These are phyloP conservation scores for Pygoscelis adeliae DNA, from an alignment of 2,113 vertebrate species.

Conservation along the genomic window DNA sequence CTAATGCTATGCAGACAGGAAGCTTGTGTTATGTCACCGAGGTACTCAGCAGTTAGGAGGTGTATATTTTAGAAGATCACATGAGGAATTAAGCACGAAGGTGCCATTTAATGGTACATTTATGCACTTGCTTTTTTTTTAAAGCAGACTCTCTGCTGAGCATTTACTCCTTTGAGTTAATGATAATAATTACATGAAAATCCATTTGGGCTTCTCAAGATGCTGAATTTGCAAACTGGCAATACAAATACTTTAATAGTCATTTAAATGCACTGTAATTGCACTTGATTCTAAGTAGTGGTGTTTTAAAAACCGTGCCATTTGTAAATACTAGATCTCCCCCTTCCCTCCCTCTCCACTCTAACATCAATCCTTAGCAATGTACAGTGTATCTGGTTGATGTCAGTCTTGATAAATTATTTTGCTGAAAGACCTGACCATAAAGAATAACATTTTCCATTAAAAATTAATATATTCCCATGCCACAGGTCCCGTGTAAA, in stretches of 20 bases:
- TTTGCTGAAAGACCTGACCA: conserved; percentile 18
- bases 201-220: conserved; percentile 16
- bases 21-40: background rate
- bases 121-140: background rate
- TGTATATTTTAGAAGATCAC: background rate
- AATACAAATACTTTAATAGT: conserved; percentile 49
- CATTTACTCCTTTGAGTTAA: conserved; percentile 24
- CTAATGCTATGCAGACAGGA: background rate
- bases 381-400: background rate
- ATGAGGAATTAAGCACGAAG: background rate
- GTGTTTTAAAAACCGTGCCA: background rate
- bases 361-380: background rate
- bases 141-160: background rate
- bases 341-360: background rate
- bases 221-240: conserved; percentile 53
- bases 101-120: background rate
- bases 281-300: conserved; percentile 24
- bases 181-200: conserved; percentile 59
- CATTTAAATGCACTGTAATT: conserved; percentile 48
- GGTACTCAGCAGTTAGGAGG: background rate
- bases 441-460: conserved; percentile 38
- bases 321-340: background rate
- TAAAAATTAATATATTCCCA: conserved; percentile 44
- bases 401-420: conserved; percentile 37
- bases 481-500: background rate